These are phyloP conservation scores for Perizoma affinitatum DNA, from an alignment of 2,888 invertebrate genomes.

Conservation along the genomic window DNA sequence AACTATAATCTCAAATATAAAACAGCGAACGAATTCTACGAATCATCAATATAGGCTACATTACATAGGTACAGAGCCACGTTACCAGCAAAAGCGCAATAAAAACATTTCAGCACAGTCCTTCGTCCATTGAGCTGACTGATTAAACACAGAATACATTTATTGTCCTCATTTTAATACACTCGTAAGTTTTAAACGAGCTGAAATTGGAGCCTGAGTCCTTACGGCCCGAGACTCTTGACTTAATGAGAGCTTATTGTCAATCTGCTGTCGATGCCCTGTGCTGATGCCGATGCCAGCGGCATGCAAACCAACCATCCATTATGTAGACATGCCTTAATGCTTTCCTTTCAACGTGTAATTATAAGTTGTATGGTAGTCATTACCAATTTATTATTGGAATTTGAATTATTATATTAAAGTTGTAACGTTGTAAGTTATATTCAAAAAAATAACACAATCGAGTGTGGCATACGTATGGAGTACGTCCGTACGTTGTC, in stretches of 20 bases:
- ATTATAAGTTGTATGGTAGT: conserved; percentile 30
- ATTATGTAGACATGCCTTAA: conserved; percentile 44
- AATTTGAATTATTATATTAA: not conserved
- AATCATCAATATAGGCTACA: not conserved
- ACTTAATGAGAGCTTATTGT: conserved; percentile 71
- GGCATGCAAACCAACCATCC: conserved; percentile 46
- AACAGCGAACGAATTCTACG: too few relatives aligned
- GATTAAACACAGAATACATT: conserved; percentile 27
- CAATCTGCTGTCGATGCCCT: conserved; percentile 61
- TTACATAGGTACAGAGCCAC: not conserved
- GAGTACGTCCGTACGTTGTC: too few relatives aligned
- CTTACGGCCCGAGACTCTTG: conserved; percentile 32
- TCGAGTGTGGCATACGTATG: too few relatives aligned
- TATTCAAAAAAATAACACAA: too few relatives aligned
- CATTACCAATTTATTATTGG: conserved; percentile 19
- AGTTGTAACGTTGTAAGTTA: too few relatives aligned
- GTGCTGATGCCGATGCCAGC: conserved; percentile 30
- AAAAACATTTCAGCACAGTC: conserved; percentile 13
- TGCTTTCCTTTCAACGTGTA: conserved; percentile 32
- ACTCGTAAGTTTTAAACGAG: conserved; percentile 40
- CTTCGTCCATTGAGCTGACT: conserved; percentile 28
- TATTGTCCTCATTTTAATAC: conserved; percentile 39
- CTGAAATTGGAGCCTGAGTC: conserved; percentile 41
- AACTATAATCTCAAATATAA: too few relatives aligned
- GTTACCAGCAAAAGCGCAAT: conserved; percentile 9